A percentile compares a stretch with the other conserved stretches of the same genome.
phyloP scores from a whole-genome alignment of 2,888 invertebrate genomes.

The Trichogramma evanescens region DNA sequence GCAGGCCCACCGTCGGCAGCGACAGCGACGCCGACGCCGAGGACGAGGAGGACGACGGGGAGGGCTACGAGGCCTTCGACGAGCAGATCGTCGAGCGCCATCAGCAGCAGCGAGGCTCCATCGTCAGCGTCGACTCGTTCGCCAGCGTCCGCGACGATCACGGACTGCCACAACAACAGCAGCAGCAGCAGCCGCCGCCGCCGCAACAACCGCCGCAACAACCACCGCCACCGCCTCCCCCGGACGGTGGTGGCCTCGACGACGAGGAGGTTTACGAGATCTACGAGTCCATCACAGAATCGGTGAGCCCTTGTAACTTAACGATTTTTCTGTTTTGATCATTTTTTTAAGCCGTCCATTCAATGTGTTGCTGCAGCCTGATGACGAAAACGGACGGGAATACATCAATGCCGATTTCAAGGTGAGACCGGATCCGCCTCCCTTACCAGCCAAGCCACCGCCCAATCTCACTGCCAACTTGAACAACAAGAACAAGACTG shows the following conservation, averaged over 20 bases:
- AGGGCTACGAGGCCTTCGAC: conserved; percentile 40
- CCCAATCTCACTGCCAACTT: conserved; percentile 19
- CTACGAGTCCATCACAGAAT: conserved; percentile 41
- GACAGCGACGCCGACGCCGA: conserved; percentile 39
- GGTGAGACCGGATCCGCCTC: conserved; percentile 26
- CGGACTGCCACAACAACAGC: conserved; percentile 27
- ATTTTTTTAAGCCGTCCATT: conserved; percentile 5
- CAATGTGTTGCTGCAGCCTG: conserved; percentile 27
- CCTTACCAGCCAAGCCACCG: conserved; percentile 33
- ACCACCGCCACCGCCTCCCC: background rate
- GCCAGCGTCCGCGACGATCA: conserved; percentile 29
- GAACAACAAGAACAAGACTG: conserved; percentile 9
- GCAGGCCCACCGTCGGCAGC: conserved; percentile 31
- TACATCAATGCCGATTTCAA: conserved; percentile 13
- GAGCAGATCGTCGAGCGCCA: conserved; percentile 31
- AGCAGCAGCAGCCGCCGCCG: too few species aligned
- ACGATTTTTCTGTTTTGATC: background rate
- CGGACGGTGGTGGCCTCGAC: conserved; percentile 31
- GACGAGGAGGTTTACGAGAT: conserved; percentile 37
- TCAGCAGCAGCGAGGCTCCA: conserved; percentile 26
- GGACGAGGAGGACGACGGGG: conserved; percentile 37
- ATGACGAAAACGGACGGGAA: conserved; percentile 27
- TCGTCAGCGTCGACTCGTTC: conserved; percentile 13
- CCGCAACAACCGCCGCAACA: conserved; percentile 25
- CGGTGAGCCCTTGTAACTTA: conserved; percentile 25